Conservation (phyloP, 2,797 vertebrate genomes). For the Onychomys torridus region DNA sequence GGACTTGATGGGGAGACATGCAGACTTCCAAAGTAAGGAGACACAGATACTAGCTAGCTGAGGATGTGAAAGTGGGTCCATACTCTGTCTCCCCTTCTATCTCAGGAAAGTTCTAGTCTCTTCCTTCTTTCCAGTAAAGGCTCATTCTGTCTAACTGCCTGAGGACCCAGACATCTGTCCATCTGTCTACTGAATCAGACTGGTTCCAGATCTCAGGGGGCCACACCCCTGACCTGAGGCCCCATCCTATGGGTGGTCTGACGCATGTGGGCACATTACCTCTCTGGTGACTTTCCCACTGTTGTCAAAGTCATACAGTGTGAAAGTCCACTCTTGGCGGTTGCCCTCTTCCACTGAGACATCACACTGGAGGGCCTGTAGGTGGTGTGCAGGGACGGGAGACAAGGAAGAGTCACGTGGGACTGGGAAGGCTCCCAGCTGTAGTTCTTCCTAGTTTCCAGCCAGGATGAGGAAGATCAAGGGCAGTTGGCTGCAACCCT, state of each 20-base stretch:
- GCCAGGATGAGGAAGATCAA: no score
- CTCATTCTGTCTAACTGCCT: not conserved
- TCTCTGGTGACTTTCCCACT: conserved; percentile 93
- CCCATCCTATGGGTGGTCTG: accelerated
- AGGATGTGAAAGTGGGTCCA: not conserved
- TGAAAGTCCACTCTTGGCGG: conserved; percentile 93
- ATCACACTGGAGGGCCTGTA: conserved; percentile 91
- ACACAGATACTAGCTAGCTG: accelerated
- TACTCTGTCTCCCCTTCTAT: not conserved
- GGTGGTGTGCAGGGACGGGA: not conserved
- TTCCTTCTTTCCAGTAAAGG: not conserved
- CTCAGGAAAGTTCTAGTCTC: not conserved
- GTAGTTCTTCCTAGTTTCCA: not conserved
- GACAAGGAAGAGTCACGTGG: not conserved
- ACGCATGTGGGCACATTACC: conserved; percentile 64
- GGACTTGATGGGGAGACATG: not conserved
- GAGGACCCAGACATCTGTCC: not conserved
- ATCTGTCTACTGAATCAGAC: not conserved
- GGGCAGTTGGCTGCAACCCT: not conserved
- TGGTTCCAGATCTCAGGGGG: no score
- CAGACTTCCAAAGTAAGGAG: not conserved
- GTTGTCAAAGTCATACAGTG: conserved; percentile 93
- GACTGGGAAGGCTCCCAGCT: not conserved
- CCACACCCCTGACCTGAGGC: not conserved
- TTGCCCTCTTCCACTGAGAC: conserved; percentile 91